phyloP scores from a whole-genome alignment of 2,888 invertebrate species.

The Opisthograptis luteolata region DNA sequence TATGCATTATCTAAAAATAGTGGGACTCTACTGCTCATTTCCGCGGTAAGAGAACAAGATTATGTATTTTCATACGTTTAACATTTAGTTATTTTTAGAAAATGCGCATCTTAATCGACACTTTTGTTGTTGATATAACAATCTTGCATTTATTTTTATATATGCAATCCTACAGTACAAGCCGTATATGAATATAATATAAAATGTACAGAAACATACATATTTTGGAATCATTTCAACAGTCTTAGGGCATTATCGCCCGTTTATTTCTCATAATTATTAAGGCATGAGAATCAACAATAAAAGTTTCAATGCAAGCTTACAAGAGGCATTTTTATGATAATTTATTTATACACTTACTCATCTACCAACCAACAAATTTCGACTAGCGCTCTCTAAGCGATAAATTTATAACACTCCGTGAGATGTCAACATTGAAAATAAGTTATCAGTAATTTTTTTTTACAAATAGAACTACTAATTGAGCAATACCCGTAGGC shows the following conservation, averaged over 20 bases:
- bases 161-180: slow-evolving; percentile 13
- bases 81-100: no score
- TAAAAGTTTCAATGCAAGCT: slow-evolving; percentile 28
- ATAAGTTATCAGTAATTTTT: no score
- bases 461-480: no score
- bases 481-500: no score
- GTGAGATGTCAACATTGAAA: background rate
- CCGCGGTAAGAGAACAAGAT: no score
- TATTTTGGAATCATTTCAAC: slow-evolving; percentile 25
- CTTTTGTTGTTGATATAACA: slow-evolving; percentile 25
- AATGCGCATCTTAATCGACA: no score
- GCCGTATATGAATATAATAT: slow-evolving; percentile 19
- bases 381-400: slow-evolving; percentile 28
- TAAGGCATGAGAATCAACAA: slow-evolving; percentile 28
- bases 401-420: slow-evolving; percentile 17
- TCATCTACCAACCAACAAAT: slow-evolving; percentile 9
- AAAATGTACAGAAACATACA: slow-evolving; percentile 22
- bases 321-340: slow-evolving; percentile 24
- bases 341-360: background rate
- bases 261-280: slow-evolving; percentile 8
- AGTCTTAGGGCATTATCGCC: slow-evolving; percentile 12
- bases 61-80: no score
- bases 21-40: no score
- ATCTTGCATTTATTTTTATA: slow-evolving; percentile 48
- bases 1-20: no score